A percentile compares a stretch with the other conserved stretches of the same genome.
Evolutionary conservation across 2,113 vertebrate species (phyloP).

Genomic region (Phyllostomus discolor): DNA sequence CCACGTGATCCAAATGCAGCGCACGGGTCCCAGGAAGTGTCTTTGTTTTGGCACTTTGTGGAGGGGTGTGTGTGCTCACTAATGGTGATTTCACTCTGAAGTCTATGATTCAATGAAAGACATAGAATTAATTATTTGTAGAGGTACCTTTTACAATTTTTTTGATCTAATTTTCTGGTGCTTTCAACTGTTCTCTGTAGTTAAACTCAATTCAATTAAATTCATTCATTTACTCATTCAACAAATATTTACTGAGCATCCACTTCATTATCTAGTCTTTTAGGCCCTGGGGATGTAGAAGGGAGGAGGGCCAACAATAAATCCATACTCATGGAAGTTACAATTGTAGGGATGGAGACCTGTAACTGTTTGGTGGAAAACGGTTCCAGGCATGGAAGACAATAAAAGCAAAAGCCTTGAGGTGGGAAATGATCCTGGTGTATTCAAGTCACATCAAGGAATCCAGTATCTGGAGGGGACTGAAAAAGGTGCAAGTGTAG

Average conservation of each 20-base stretch:
- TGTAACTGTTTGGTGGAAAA: background rate
- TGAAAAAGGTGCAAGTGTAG: background rate
- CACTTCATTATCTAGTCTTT: background rate
- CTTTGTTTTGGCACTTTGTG: background rate
- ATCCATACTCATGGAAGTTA: background rate
- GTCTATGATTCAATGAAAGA: background rate
- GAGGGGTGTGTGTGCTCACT: background rate
- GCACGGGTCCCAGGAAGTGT: background rate
- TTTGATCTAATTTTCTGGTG: background rate
- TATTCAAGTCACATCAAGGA: background rate
- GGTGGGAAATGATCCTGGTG: background rate
- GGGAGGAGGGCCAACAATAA: background rate
- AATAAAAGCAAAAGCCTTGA: background rate
- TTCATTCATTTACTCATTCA: background rate
- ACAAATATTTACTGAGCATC: background rate
- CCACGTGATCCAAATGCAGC: background rate
- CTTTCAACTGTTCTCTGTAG: background rate
- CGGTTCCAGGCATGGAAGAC: background rate
- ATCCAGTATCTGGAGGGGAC: background rate
- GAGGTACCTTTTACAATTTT: background rate
- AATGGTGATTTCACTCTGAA: background rate
- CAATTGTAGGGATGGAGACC: background rate
- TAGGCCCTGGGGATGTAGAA: background rate
- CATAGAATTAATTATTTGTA: background rate
- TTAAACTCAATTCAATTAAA: background rate